Evolutionary conservation across 1,140 invertebrate genomes (phyloP).

Genomic region (Drosophila kohkoa): DNA sequence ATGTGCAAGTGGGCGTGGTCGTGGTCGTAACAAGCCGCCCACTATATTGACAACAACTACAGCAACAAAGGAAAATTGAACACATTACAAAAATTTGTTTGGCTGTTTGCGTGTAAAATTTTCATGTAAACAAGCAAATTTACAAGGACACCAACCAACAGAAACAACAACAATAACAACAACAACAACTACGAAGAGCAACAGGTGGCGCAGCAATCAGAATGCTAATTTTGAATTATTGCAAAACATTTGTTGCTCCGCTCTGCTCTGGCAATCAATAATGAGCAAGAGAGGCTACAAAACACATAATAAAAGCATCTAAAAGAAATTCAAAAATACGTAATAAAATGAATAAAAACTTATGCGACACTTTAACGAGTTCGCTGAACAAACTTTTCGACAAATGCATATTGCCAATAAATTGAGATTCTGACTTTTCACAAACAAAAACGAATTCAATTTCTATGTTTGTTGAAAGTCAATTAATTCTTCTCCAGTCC

Average conservation of each 20-base stretch:
- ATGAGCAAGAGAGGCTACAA: not conserved
- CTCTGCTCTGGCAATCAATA: slow-evolving; percentile 6
- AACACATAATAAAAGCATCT: slow-evolving; percentile 6
- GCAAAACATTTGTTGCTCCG: slow-evolving; percentile 21
- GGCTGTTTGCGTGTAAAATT: slow-evolving; percentile 62
- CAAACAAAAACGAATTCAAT: not conserved
- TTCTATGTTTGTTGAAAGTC: not conserved
- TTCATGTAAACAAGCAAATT: slow-evolving; percentile 69
- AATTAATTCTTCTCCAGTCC: not conserved
- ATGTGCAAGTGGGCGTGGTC: slow-evolving; percentile 25
- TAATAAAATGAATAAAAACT: slow-evolving; percentile 11
- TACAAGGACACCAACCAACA: slow-evolving; percentile 50
- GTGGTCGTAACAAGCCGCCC: slow-evolving; percentile 13
- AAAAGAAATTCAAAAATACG: slow-evolving; percentile 6
- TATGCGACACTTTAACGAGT: slow-evolving; percentile 12
- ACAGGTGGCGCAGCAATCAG: slow-evolving; percentile 48
- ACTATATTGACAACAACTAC: slow-evolving; percentile 21
- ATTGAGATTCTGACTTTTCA: not conserved
- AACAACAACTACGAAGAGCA: slow-evolving; percentile 21
- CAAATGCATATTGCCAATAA: not conserved
- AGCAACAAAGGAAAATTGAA: slow-evolving; percentile 44
- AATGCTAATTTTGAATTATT: slow-evolving; percentile 54
- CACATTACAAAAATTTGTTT: slow-evolving; percentile 49
- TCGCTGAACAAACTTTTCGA: not conserved
- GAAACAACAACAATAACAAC: slow-evolving; percentile 40